A percentile compares a stretch with the other conserved stretches of the same genome.
Evolutionary conservation across 2,113 vertebrate genomes (phyloP).

Genomic region (Hypanus sabinus): DNA sequence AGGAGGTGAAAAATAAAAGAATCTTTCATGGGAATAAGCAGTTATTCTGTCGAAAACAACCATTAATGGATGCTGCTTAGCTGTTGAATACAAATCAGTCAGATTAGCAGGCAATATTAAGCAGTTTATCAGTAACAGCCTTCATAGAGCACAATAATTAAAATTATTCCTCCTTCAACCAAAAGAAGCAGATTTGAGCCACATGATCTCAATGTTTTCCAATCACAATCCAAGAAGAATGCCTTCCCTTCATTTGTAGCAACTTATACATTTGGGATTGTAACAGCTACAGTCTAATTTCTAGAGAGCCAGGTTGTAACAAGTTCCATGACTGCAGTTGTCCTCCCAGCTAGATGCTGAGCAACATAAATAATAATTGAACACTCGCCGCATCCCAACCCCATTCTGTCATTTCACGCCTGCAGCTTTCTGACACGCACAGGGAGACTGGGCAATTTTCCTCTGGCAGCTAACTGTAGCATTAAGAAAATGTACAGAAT

Average conservation of each 20-base stretch:
- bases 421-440: background rate
- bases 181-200: background rate
- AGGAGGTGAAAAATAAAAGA: background rate
- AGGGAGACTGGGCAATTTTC: background rate
- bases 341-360: background rate
- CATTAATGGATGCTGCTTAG: background rate
- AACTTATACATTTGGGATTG: background rate
- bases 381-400: constrained; percentile 4
- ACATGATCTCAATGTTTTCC: too few species aligned
- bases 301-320: background rate
- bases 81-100: background rate
- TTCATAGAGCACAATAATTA: background rate
- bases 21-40: background rate
- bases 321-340: background rate
- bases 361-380: constrained; percentile 29
- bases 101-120: background rate
- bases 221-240: background rate
- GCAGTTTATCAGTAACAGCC: background rate
- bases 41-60: background rate
- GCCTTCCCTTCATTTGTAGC: background rate
- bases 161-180: background rate
- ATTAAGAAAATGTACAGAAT: background rate
- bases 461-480: background rate
- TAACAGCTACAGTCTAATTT: background rate
- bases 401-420: constrained; percentile 24